Percentiles rank a stretch among this genome's conserved stretches.
phyloP scores from a whole-genome alignment of 2,797 vertebrate genomes.

The Coccyzus lansbergi region DNA sequence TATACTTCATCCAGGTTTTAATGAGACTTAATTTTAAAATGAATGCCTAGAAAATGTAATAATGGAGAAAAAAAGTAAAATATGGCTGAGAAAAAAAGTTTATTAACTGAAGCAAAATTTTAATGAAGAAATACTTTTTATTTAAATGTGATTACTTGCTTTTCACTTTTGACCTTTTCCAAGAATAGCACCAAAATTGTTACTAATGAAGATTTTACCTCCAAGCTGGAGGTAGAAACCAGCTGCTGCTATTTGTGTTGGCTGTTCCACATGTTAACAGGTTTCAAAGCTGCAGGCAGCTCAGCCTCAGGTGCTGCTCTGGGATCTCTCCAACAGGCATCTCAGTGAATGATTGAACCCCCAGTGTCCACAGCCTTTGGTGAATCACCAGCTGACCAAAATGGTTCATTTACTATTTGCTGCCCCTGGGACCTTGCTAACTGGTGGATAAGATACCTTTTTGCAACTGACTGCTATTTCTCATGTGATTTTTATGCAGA shows the following conservation, averaged over 20 bases:
- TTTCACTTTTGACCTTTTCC: neutral
- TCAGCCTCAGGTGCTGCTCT: fast-evolving
- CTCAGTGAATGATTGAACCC: neutral
- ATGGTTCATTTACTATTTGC: neutral
- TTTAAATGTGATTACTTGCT: neutral
- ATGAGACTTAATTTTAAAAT: neutral
- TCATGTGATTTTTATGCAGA: neutral
- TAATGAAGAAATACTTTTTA: neutral
- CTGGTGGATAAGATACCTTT: neutral
- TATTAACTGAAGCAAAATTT: neutral
- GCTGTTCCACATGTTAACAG: neutral
- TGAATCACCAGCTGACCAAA: neutral
- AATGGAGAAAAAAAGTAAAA: neutral
- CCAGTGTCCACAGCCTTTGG: neutral
- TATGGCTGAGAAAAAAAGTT: neutral
- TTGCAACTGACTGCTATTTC: neutral
- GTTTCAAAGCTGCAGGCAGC: neutral
- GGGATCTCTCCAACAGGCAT: neutral
- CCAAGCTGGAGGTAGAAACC: neutral
- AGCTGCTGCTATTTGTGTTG: fast-evolving
- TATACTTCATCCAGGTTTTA: neutral
- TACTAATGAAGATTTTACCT: neutral
- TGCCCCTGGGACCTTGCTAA: fast-evolving
- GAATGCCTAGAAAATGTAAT: neutral
- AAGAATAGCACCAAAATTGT: neutral